Percentiles rank a stretch among this genome's conserved stretches.
Evolutionary conservation across 2,113 vertebrate genomes (phyloP).

Genomic region (Pterophyllum scalare): DNA sequence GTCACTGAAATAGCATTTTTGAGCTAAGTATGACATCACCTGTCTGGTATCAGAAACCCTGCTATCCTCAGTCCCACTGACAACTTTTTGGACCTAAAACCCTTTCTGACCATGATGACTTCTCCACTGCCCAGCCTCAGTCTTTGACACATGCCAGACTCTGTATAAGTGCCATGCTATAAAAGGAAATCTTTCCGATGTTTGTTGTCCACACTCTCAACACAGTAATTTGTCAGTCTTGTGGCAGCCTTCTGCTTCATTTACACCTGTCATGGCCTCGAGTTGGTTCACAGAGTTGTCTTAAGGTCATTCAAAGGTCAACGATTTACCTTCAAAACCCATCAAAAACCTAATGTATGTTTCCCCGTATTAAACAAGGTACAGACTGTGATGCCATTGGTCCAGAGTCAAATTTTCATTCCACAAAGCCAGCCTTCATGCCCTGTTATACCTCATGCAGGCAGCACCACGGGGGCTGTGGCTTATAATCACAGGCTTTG

Average conservation of each 20-base stretch:
- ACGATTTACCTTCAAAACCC: slow-evolving; percentile 5
- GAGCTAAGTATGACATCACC: slow-evolving; percentile 59
- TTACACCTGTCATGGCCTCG: slow-evolving; percentile 54
- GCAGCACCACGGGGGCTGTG: neutral
- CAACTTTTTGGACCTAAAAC: slow-evolving; percentile 43
- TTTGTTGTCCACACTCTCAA: slow-evolving; percentile 35
- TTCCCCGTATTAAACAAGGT: neutral
- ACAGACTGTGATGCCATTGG: slow-evolving; percentile 29
- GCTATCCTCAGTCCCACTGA: slow-evolving; percentile 45
- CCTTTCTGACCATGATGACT: slow-evolving; percentile 53
- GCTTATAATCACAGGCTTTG: neutral
- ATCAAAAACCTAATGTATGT: slow-evolving; percentile 26
- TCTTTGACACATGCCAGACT: slow-evolving; percentile 62
- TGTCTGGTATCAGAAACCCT: slow-evolving; percentile 57
- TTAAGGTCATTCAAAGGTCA: slow-evolving; percentile 42
- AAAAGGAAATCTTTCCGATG: slow-evolving; percentile 61
- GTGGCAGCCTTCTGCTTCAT: slow-evolving; percentile 52
- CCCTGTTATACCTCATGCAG: slow-evolving; percentile 12
- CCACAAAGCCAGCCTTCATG: neutral
- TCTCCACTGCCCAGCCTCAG: slow-evolving; percentile 48
- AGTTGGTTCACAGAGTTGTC: slow-evolving; percentile 17
- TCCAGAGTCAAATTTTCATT: neutral
- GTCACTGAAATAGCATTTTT: slow-evolving; percentile 55
- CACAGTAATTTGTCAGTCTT: slow-evolving; percentile 29
- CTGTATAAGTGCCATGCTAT: slow-evolving; percentile 56